Evolutionary conservation across 2,888 invertebrate species (phyloP).

Genomic region (Nomada ferruginata): DNA sequence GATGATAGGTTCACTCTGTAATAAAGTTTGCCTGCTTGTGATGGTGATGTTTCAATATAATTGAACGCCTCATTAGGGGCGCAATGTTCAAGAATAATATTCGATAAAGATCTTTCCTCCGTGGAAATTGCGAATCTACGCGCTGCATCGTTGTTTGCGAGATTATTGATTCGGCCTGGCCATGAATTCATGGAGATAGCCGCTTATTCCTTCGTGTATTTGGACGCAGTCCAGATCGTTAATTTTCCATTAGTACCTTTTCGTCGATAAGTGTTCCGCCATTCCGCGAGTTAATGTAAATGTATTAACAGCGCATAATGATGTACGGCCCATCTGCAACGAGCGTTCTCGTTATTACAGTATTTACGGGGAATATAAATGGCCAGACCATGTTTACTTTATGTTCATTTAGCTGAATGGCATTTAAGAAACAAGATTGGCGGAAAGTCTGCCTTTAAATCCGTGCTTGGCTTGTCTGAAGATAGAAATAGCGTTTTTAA

Average conservation of each 20-base stretch:
- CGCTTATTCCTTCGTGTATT: conserved; percentile 22
- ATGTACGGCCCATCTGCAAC: conserved; percentile 25
- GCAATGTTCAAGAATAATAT: neutral
- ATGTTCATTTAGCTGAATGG: neutral
- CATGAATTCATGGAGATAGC: conserved; percentile 28
- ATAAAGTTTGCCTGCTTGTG: neutral
- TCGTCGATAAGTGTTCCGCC: conserved; percentile 37
- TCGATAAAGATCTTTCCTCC: neutral
- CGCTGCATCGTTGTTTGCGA: neutral
- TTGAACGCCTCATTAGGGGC: neutral
- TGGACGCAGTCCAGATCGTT: conserved; percentile 50
- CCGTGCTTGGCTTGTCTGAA: too few species aligned
- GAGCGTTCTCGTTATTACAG: conserved; percentile 1
- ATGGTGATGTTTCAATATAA: conserved; percentile 2
- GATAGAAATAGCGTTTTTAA: too few species aligned
- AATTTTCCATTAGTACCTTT: conserved; percentile 55
- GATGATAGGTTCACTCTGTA: neutral
- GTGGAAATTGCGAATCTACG: neutral
- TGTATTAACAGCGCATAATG: conserved; percentile 38
- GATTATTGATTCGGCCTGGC: conserved; percentile 27
- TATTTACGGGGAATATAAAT: conserved; percentile 11
- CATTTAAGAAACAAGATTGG: neutral
- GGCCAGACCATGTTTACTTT: neutral
- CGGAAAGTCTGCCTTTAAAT: too few species aligned
- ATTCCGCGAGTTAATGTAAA: conserved; percentile 24